Evolutionary conservation across 1,140 invertebrate genomes (phyloP).

Genomic region (Wasmannia auropunctata): DNA sequence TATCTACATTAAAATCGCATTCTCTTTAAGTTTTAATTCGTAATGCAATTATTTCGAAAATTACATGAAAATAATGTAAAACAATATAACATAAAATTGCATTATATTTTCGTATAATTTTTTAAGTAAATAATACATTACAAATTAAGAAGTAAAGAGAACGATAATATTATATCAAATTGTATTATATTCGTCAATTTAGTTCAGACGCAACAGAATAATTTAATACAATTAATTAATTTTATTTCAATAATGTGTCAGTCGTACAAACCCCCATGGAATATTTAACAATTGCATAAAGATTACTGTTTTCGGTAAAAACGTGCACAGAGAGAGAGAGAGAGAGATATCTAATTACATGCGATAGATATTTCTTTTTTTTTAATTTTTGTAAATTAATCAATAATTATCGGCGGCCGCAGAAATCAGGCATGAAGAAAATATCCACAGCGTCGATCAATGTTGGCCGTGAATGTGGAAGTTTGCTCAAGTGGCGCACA

Average conservation of each 20-base stretch:
- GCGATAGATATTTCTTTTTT: neutral
- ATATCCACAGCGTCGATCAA: neutral
- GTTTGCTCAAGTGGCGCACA: constrained; percentile 17
- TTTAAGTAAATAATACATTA: neutral
- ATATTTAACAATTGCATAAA: neutral
- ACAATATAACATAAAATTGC: neutral
- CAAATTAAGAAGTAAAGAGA: neutral
- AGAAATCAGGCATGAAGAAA: neutral
- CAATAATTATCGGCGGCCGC: neutral
- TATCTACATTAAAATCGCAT: neutral
- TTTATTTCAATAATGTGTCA: neutral
- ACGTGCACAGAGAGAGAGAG: neutral
- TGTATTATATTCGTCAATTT: neutral
- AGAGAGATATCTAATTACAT: neutral
- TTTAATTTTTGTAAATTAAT: neutral
- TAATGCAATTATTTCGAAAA: neutral
- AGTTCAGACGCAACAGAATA: neutral
- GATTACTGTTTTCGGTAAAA: neutral
- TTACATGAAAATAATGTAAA: neutral
- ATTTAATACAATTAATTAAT: neutral
- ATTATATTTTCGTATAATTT: neutral
- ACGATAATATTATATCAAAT: neutral
- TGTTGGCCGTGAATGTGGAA: neutral
- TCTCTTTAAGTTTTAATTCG: neutral
- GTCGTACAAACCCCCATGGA: neutral